Percentiles rank a stretch among this genome's conserved stretches.
These are phyloP conservation scores for Pyralis farinalis DNA, from an alignment of 2,888 invertebrate species.

Conservation along the genomic window DNA sequence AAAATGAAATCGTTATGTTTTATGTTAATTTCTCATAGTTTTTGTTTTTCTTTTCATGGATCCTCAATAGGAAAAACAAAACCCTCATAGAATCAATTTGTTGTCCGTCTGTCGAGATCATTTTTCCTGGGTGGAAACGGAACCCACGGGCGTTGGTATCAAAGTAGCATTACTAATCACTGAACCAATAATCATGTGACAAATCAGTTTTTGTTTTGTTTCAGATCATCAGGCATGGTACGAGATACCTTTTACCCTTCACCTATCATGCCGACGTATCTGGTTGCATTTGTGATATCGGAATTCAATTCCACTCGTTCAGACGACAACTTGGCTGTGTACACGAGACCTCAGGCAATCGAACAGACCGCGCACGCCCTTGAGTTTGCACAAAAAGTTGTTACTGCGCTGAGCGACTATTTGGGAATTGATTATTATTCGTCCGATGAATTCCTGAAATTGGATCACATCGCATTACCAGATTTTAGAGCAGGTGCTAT, in stretches of 20 bases:
- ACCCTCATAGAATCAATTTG: no score
- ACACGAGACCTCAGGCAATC: slow-evolving; percentile 85
- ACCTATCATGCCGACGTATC: slow-evolving; percentile 89
- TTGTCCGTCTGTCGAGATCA: no score
- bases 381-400: slow-evolving; percentile 78
- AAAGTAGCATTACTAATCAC: no score
- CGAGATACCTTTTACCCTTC: slow-evolving; percentile 81
- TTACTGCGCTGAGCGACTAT: slow-evolving; percentile 77
- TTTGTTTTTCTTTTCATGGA: no score
- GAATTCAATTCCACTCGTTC: slow-evolving; percentile 77
- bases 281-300: slow-evolving; percentile 91
- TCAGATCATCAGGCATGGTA: slow-evolving; percentile 81
- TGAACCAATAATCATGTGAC: no score
- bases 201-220: no score
- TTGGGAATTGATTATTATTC: slow-evolving; percentile 78
- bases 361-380: slow-evolving; percentile 84
- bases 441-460: slow-evolving; percentile 82
- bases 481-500: slow-evolving; percentile 93
- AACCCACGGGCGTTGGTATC: no score
- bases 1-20: no score
- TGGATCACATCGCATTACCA: slow-evolving; percentile 92
- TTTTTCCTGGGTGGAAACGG: no score
- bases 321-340: slow-evolving; percentile 77
- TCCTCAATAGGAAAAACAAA: no score
- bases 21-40: no score